Percentiles rank a stretch among this genome's conserved stretches.
phyloP scores from a whole-genome alignment of 1,140 invertebrate genomes.

The Eciton burchellii region DNA sequence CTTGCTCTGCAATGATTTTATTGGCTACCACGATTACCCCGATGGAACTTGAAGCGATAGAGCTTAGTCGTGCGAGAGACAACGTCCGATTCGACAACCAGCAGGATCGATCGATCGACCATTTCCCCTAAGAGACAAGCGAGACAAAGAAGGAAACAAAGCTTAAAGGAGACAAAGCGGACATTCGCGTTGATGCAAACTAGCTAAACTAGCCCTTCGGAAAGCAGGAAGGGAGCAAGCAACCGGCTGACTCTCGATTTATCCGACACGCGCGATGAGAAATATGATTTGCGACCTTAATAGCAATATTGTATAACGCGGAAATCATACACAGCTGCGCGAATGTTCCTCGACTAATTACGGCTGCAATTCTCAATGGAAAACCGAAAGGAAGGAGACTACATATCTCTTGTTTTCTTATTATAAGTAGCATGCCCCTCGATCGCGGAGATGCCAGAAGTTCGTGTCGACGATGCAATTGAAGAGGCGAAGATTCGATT shows the following conservation, averaged over 20 bases:
- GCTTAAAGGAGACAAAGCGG: neutral
- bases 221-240: no score
- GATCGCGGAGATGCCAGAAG: constrained; percentile 57
- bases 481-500: constrained; percentile 56
- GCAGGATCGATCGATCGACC: neutral
- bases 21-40: constrained; percentile 15
- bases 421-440: constrained; percentile 67
- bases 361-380: constrained; percentile 58
- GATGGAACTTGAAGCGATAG: constrained; percentile 10
- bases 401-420: constrained; percentile 78
- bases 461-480: constrained; percentile 50
- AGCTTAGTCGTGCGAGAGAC: constrained; percentile 3
- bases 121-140: neutral
- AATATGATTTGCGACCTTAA: constrained; percentile 65
- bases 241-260: constrained; percentile 6
- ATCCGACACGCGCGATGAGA: constrained; percentile 25
- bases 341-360: constrained; percentile 54
- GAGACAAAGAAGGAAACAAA: neutral
- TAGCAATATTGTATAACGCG: constrained; percentile 65
- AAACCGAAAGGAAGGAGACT: constrained; percentile 69
- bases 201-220: neutral
- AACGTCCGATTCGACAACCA: constrained; percentile 14
- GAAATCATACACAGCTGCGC: constrained; percentile 51
- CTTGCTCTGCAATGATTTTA: constrained; percentile 33
- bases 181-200: neutral